Conservation (phyloP, 2,113 vertebrate genomes). For the Arothron firmamentum region DNA sequence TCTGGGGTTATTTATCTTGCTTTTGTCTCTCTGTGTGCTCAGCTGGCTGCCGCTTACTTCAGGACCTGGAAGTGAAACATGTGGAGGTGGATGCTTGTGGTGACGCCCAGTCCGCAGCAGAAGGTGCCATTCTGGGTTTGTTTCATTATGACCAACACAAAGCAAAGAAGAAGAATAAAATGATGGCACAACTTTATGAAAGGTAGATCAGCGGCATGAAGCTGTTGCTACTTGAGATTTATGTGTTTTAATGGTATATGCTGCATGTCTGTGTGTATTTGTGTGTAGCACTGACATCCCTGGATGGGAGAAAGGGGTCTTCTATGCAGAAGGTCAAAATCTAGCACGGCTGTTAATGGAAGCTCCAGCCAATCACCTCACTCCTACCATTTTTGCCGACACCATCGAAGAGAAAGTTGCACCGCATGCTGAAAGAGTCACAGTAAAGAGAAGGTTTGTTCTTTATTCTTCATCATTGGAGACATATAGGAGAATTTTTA, state of each 20-base stretch:
- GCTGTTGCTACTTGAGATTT: neutral
- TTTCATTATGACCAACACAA: constrained; percentile 91
- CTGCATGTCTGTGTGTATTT: constrained; percentile 7
- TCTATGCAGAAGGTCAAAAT: constrained; percentile 90
- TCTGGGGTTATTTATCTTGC: neutral
- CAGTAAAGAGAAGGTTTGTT: constrained; percentile 83
- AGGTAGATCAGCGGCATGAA: constrained; percentile 70
- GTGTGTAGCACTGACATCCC: constrained; percentile 70
- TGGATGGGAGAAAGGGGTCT: constrained; percentile 86
- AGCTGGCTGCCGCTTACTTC: constrained; percentile 88
- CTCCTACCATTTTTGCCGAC: constrained; percentile 85
- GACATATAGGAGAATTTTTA: neutral
- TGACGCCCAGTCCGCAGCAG: constrained; percentile 89
- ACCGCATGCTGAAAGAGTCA: constrained; percentile 72
- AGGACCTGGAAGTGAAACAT: constrained; percentile 83
- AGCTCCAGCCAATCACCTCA: constrained; percentile 89
- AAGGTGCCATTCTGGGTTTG: constrained; percentile 87
- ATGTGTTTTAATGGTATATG: neutral
- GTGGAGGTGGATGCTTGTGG: constrained; percentile 94
- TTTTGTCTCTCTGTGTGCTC: constrained; percentile 6
- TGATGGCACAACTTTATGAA: constrained; percentile 78
- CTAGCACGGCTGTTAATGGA: constrained; percentile 92
- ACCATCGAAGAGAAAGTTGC: constrained; percentile 82
- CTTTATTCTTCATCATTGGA: neutral
- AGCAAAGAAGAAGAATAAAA: constrained; percentile 83